These are phyloP conservation scores for Orthonychiurus folsomi DNA, from an alignment of 2,888 invertebrate species.

Conservation along the genomic window DNA sequence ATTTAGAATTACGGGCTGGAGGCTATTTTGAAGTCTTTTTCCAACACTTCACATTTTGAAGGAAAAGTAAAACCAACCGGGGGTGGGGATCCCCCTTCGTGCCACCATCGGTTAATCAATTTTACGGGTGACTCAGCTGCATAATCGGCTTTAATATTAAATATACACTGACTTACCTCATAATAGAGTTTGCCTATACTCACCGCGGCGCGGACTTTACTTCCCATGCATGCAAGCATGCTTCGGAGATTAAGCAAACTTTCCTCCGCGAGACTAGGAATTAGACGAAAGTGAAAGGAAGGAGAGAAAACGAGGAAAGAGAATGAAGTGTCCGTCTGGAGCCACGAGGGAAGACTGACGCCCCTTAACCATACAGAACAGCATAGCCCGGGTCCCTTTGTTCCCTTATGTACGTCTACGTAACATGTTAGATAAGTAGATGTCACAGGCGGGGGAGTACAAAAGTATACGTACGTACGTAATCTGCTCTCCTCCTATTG, in stretches of 20 bases:
- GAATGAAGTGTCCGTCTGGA: background rate
- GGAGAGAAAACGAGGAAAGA: background rate
- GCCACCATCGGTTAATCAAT: conserved; percentile 23
- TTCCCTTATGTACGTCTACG: no score
- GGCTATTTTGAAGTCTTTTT: no score
- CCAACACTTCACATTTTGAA: no score
- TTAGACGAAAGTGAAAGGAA: background rate
- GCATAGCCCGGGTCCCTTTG: no score
- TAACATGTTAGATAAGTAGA: conserved; percentile 1
- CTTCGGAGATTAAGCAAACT: background rate
- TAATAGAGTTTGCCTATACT: background rate
- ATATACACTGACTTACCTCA: background rate
- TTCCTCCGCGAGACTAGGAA: background rate
- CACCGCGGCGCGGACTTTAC: no score
- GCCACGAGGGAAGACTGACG: background rate
- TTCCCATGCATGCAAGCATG: no score
- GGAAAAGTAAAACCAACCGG: no score
- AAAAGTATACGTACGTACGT: background rate
- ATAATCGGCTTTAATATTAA: conserved; percentile 1
- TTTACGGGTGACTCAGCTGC: conserved; percentile 29
- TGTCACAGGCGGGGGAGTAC: background rate
- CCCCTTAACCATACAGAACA: no score
- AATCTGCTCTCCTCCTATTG: background rate
- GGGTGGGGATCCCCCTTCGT: no score
- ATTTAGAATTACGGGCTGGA: no score